Evolutionary conservation across 1,140 invertebrate genomes (phyloP).

Genomic region (Triops longicaudatus): DNA sequence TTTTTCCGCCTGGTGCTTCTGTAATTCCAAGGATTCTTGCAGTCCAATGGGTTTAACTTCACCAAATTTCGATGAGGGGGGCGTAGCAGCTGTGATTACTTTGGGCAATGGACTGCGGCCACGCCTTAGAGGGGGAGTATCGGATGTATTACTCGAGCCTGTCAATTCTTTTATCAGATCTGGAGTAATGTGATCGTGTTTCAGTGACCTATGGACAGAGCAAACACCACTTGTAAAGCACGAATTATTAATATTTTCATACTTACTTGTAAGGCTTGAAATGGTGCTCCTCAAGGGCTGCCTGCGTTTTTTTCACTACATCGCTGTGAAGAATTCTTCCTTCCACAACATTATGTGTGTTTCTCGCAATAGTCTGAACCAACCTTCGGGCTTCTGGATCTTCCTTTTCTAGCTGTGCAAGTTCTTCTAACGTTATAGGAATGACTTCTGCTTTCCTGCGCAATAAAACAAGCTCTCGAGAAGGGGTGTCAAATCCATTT

Average conservation of each 20-base stretch:
- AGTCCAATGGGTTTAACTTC: conserved; percentile 47
- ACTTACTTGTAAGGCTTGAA: conserved; percentile 19
- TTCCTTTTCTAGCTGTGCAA: neutral
- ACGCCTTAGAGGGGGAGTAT: neutral
- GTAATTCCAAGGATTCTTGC: conserved; percentile 49
- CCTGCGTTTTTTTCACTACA: conserved; percentile 26
- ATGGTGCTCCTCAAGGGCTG: conserved; percentile 29
- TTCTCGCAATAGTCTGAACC: neutral
- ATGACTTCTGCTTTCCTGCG: neutral
- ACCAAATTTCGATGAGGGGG: conserved; percentile 42
- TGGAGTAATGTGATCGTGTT: conserved; percentile 18
- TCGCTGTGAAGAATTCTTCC: neutral
- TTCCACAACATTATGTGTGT: neutral
- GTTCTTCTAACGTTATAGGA: neutral
- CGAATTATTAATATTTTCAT: neutral
- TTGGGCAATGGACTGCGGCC: neutral
- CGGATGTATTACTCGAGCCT: neutral
- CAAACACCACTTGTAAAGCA: neutral
- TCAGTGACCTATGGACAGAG: neutral
- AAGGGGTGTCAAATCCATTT: neutral
- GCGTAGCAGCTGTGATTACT: conserved; percentile 51
- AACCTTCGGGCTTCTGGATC: neutral
- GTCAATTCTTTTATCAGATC: conserved; percentile 2
- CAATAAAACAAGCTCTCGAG: neutral
- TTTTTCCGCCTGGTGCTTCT: conserved; percentile 42